Conservation (phyloP, 1,140 invertebrate genomes). For the Heliconius eleuchia region DNA sequence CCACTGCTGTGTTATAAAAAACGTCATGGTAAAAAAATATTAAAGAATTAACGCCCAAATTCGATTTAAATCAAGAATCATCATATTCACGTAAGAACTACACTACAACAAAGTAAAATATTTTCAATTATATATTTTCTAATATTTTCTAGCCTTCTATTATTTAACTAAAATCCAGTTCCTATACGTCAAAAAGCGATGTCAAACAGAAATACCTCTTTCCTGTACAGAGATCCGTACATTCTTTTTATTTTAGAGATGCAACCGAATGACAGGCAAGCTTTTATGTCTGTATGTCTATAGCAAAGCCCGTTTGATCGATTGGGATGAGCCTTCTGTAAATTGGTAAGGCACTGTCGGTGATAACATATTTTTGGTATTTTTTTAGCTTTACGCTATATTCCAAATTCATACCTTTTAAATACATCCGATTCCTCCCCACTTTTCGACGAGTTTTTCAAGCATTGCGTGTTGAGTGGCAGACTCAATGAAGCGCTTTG, state of each 20-base stretch:
- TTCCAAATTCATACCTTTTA: no score
- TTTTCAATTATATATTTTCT: background rate
- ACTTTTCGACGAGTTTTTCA: no score
- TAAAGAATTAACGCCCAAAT: no score
- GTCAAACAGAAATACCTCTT: constrained; percentile 21
- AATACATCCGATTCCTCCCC: no score
- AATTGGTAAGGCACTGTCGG: constrained; percentile 12
- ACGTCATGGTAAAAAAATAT: no score
- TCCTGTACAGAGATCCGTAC: constrained; percentile 14
- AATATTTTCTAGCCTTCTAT: background rate
- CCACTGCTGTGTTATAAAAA: no score
- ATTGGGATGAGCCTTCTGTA: constrained; percentile 20
- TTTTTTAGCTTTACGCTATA: background rate
- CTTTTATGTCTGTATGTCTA: constrained; percentile 16
- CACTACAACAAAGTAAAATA: no score
- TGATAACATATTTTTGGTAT: background rate
- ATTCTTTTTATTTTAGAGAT: constrained; percentile 17
- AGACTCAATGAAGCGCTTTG: no score
- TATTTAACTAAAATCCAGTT: background rate
- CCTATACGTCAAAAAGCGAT: background rate
- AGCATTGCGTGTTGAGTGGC: no score
- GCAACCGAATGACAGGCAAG: constrained; percentile 12
- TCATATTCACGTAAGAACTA: no score
- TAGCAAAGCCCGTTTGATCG: constrained; percentile 20
- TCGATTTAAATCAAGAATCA: no score